A percentile compares a stretch with the other conserved stretches of the same genome.
These are phyloP conservation scores for Thymallus thymallus DNA, from an alignment of 2,113 vertebrate genomes.

Conservation along the genomic window DNA sequence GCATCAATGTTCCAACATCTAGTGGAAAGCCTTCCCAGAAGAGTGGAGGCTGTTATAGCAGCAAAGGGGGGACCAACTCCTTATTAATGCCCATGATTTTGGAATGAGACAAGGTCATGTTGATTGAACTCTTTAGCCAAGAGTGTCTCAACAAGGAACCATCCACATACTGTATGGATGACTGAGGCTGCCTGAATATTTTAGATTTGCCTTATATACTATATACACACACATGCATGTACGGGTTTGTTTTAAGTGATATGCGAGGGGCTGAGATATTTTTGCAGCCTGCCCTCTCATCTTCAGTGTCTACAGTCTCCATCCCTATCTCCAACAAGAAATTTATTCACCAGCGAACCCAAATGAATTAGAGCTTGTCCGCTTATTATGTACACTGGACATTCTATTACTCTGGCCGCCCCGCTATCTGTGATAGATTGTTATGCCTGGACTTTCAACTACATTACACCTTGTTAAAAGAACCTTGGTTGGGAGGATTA, in stretches of 20 bases:
- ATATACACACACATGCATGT: neutral
- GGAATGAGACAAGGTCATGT: too few relatives aligned
- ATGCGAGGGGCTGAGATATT: neutral
- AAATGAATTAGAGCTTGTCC: slow-evolving; percentile 38
- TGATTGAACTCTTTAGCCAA: too few relatives aligned
- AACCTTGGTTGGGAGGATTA: slow-evolving; percentile 55
- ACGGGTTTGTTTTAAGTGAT: neutral
- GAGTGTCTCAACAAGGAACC: too few relatives aligned
- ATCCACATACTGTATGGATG: neutral
- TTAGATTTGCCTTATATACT: too few relatives aligned
- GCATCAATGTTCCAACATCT: too few relatives aligned
- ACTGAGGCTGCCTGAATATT: neutral
- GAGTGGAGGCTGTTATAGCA: too few relatives aligned
- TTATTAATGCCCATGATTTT: too few relatives aligned
- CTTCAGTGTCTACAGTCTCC: neutral
- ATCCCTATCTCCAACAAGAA: slow-evolving; percentile 23
- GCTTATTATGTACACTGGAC: slow-evolving; percentile 49
- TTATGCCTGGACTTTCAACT: slow-evolving; percentile 57
- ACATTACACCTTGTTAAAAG: slow-evolving; percentile 61
- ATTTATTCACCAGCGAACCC: slow-evolving; percentile 37
- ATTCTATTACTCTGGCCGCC: slow-evolving; percentile 46
- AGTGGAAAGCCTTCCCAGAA: too few relatives aligned
- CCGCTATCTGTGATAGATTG: slow-evolving; percentile 58
- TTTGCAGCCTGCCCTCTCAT: neutral
- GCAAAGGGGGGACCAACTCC: too few relatives aligned